These are phyloP conservation scores for Tamandua tetradactyla DNA, from an alignment of 2,797 vertebrate species.

Conservation along the genomic window DNA sequence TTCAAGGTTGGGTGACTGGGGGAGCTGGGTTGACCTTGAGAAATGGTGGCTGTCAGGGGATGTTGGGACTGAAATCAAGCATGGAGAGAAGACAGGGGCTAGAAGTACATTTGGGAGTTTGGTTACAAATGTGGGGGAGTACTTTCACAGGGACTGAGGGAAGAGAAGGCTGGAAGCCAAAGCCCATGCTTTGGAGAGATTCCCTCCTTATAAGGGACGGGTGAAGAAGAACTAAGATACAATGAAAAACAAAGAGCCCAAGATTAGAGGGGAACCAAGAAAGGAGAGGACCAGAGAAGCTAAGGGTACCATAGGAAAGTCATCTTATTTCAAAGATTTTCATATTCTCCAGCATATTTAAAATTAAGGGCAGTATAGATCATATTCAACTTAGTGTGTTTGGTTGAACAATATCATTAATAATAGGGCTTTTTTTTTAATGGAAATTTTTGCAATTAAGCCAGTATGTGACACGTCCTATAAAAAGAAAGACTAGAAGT, in stretches of 20 bases:
- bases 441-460: constrained; percentile 50
- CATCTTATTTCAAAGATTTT: neutral
- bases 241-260: neutral
- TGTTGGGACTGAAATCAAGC: neutral
- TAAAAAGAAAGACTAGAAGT: constrained; percentile 40
- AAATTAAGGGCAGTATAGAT: neutral
- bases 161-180: neutral
- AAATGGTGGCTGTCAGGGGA: accelerated
- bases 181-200: neutral
- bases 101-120: neutral
- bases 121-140: neutral
- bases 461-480: constrained; percentile 44
- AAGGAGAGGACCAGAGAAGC: neutral
- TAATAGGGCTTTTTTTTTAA: constrained; percentile 11
- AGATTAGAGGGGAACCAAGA: neutral
- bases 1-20: neutral
- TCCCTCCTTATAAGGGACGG: neutral
- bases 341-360: neutral
- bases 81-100: neutral
- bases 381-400: constrained; percentile 35
- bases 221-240: neutral
- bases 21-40: neutral
- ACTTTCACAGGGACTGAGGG: neutral
- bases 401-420: constrained; percentile 62
- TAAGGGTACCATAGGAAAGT: neutral